These are phyloP conservation scores for Netelia fuscicornis DNA, from an alignment of 2,888 invertebrate species.

Conservation along the genomic window DNA sequence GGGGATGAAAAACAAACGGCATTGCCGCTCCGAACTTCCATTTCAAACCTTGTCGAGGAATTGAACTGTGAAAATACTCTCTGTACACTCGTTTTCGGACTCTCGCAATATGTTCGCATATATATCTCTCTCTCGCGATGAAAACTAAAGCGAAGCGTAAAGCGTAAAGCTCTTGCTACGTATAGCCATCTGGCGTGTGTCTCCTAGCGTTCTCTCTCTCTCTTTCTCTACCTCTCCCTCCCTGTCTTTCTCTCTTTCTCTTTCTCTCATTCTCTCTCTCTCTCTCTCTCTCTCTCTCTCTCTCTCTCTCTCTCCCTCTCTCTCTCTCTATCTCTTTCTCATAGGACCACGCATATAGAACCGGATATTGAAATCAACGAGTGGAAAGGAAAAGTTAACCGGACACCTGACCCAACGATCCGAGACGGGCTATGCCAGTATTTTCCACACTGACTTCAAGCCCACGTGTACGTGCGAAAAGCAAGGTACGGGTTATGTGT, in stretches of 20 bases:
- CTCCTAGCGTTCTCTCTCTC: slow-evolving; percentile 10
- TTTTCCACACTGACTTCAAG: slow-evolving; percentile 26
- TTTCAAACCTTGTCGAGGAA: not conserved
- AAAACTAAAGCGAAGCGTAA: slow-evolving; percentile 67
- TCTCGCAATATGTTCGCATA: slow-evolving; percentile 56
- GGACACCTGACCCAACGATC: slow-evolving; percentile 61
- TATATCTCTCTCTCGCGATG: slow-evolving; percentile 36
- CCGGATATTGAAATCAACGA: slow-evolving; percentile 78
- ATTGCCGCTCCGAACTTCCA: not conserved
- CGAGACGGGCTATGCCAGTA: slow-evolving; percentile 26
- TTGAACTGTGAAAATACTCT: slow-evolving; percentile 2
- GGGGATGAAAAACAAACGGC: not conserved
- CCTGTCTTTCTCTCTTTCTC: too few species aligned
- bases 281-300: too few species aligned
- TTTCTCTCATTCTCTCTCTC: too few species aligned
- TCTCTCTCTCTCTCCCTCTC: slow-evolving; percentile 46
- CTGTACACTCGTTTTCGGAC: slow-evolving; percentile 15
- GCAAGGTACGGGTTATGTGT: not conserved
- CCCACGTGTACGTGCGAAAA: not conserved
- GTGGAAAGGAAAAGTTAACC: slow-evolving; percentile 72
- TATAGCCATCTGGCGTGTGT: slow-evolving; percentile 6
- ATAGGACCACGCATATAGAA: slow-evolving; percentile 38
- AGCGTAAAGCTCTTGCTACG: slow-evolving; percentile 55
- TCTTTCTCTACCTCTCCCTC: too few species aligned
- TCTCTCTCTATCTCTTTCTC: slow-evolving; percentile 44